Base-by-base conservation (phyloP, 1,140 invertebrate genomes). In the Trinorchestia longiramus region DNA sequence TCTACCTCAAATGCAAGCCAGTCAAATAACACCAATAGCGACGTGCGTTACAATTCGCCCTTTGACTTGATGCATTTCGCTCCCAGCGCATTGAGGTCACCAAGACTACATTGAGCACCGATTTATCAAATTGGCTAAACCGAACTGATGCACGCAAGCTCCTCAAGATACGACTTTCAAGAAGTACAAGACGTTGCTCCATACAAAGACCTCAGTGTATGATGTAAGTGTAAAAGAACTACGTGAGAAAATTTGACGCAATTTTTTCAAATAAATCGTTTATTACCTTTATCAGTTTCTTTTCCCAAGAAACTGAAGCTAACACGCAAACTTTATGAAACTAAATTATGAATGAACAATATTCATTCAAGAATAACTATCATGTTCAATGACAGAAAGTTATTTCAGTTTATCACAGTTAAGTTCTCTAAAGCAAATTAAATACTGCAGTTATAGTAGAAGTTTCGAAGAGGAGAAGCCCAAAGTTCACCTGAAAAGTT, bases 21-120 rank as follows among this genome's bases (percentile, higher is more conserved):
- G 15, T 77, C 62, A 77, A 77, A 77, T 28, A 28, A 1, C 62
- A 53, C 47, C 47, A 53, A 53, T 28, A 17, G 41, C 88, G 0
- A 90, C 88, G 88, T 90, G 41, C 88, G 43, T 90, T 90, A 41
- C 43, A 90, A 41, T 42, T 90, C 43, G 88, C 88, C 41, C 88
- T 90, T 90, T 90, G 88, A 42, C 88, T 42, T 41, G n/a, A 77
- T 28, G 62, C 11, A 28, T 11, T 77, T 77, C 28, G 62, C 62
- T 77, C 28, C 3, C 62, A 36, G 62, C 62, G 62, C 62, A 77
- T 77, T 77, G 62, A 77, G 62, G 62, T 77, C 62, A 77, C 62
- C 62, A 36, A 77, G 62, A 36, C 62, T 11, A 77, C 62, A 77
- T 11, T 1, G 62, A 77, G 36, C 62, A 15, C 28, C 62, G 62